A percentile compares a stretch with the other conserved stretches of the same genome.
Conservation (phyloP, 2,113 vertebrate species). For the Rhinolophus sinicus region DNA sequence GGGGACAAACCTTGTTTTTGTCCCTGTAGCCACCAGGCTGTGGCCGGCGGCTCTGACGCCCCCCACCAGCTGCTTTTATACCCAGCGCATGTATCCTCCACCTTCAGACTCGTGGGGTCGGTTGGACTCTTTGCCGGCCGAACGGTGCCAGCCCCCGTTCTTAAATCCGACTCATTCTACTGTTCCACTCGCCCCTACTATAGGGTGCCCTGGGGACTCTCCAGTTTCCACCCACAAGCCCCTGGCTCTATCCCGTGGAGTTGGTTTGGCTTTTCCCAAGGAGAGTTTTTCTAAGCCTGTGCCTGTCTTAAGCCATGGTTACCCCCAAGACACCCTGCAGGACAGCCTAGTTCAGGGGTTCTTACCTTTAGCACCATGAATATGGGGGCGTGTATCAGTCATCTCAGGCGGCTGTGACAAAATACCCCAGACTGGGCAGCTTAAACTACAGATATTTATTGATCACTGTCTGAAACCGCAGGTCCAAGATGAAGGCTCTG, state of each 20-base stretch:
- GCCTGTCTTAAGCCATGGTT: no score
- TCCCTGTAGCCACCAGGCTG: accelerated
- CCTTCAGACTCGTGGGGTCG: no score
- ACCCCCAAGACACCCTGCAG: no score
- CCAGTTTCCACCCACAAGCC: background rate
- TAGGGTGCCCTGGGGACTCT: no score
- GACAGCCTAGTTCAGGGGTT: background rate
- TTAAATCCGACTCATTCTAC: background rate
- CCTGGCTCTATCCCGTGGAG: accelerated
- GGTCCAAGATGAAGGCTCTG: background rate
- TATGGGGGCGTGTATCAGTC: no score
- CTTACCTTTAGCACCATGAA: background rate
- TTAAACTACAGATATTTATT: background rate
- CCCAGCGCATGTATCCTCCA: background rate
- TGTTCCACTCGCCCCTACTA: no score
- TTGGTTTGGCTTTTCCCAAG: background rate
- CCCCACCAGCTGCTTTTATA: background rate
- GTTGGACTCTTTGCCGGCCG: background rate
- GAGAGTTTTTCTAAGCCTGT: background rate
- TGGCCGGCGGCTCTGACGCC: accelerated
- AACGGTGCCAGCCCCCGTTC: accelerated
- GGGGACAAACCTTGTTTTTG: no score
- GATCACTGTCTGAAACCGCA: background rate
- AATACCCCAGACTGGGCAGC: background rate
- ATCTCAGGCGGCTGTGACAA: no score